Percentiles rank a stretch among this genome's conserved stretches.
These are phyloP conservation scores for Mungos mungo DNA, from an alignment of 2,113 vertebrate species.

Conservation along the genomic window DNA sequence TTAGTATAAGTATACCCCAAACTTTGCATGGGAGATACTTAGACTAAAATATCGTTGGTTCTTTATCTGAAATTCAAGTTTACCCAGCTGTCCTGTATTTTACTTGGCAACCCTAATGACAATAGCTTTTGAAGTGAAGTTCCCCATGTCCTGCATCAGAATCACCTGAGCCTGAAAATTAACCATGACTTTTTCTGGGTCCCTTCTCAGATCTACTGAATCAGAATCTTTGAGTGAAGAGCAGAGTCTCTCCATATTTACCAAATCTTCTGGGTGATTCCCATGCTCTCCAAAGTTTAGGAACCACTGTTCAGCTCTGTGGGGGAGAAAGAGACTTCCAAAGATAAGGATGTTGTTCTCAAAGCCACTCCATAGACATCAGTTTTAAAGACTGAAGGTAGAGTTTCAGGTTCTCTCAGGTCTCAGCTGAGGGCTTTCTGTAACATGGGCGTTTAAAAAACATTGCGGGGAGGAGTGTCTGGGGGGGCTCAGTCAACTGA, in stretches of 20 bases:
- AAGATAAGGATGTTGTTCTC: background rate
- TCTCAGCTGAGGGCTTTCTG: background rate
- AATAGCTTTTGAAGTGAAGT: background rate
- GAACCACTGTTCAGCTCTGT: background rate
- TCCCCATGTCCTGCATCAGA: background rate
- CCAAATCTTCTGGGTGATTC: accelerated
- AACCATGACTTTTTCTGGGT: background rate
- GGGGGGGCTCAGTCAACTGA: no score
- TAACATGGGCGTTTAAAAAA: background rate
- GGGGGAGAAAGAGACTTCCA: background rate
- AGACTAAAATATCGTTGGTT: background rate
- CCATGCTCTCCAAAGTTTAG: background rate
- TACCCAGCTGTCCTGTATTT: background rate
- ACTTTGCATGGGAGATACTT: background rate
- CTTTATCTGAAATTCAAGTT: constrained; percentile 4
- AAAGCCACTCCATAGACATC: background rate
- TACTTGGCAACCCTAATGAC: background rate
- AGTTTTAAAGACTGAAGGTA: background rate
- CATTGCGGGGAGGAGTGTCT: background rate
- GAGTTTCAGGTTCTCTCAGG: background rate
- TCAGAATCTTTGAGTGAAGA: background rate
- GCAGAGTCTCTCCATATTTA: background rate
- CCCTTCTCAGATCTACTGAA: background rate
- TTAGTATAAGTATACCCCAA: background rate
- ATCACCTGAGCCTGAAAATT: background rate